Conservation (phyloP, 2,888 invertebrate genomes). For the Ophion ellenae region DNA sequence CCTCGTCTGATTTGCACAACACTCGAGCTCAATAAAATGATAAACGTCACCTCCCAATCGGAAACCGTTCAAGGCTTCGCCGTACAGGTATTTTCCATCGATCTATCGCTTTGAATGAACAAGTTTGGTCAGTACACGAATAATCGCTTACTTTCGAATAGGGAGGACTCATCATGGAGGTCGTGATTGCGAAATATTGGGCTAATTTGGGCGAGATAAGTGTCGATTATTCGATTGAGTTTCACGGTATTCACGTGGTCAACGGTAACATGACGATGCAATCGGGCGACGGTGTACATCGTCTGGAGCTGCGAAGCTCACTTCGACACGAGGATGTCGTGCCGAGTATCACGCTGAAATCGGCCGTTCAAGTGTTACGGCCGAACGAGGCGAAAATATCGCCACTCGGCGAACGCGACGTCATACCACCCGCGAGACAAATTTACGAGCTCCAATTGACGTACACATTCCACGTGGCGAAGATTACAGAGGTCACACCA, state of each 20-base stretch:
- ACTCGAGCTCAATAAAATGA: conserved; percentile 91
- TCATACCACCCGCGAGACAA: conserved; percentile 94
- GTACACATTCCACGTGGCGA: conserved; percentile 93
- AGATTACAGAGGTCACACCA: conserved; percentile 92
- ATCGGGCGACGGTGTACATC: conserved; percentile 90
- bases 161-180: conserved; percentile 92
- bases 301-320: conserved; percentile 88
- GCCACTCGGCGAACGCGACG: conserved; percentile 92
- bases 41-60: conserved; percentile 88
- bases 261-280: conserved; percentile 88
- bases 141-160: conserved; percentile 73
- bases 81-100: conserved; percentile 86
- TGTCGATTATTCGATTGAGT: conserved; percentile 91
- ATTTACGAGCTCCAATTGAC: conserved; percentile 95
- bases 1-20: conserved; percentile 92
- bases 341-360: conserved; percentile 90
- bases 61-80: conserved; percentile 90
- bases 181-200: conserved; percentile 98
- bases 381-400: conserved; percentile 92
- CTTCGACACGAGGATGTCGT: conserved; percentile 92
- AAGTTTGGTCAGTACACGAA: background rate
- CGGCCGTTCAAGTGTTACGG: conserved; percentile 89
- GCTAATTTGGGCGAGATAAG: conserved; percentile 92
- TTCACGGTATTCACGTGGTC: conserved; percentile 92
- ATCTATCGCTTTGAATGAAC: background rate